Base-by-base conservation (phyloP, 2,797 vertebrate species). In the Euthynnus affinis region DNA sequence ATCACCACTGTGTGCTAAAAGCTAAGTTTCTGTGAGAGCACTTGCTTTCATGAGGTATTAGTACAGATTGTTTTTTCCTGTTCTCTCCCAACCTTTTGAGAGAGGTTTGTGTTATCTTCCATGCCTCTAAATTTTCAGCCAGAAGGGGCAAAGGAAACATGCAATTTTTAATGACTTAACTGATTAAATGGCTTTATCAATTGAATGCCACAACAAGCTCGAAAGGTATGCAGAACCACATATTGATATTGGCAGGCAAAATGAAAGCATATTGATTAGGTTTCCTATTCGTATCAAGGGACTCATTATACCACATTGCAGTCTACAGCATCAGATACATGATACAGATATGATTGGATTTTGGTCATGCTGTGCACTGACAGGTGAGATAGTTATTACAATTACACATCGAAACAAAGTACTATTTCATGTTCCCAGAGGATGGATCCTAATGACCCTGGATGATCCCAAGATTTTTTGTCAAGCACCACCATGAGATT, bases 211-310 rank as follows among this genome's bases (percentile, higher is more conserved):
- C 15, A 6, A 7, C 0, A 5, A 42, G 44, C 6, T 61, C 3
- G 46, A 23, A 53, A 53, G 25, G 1, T 9, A 59, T 1, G 10
- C 12, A 34, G 17, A 51, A 27, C 20, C 57, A 49, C 34, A 46
- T 48, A 57, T 17, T 48, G 52, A 51, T 44, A 65, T 34, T n/a
- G n/a, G 46, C 18, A 20, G n/a, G 10, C 49, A n/a, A 7, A 64
- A 55, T 65, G 58, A 72, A 78, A 71, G 58, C 51, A 40, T 53
- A 81, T 58, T 37, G 78, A 85, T 62, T n/a, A 9, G 12, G 17
- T 18, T 14, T 15, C 15, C 18, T 13, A 1, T 53, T 78, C 62
- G 49, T 20, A 37, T 62, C 55, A 18, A 66, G 40, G 46, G 13
- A 55, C 10, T 65, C 13, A 23, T 67, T 44, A 34, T 15, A 48